Evolutionary conservation across 2,888 invertebrate species (phyloP), one percentile per base, ranked within the genome.

Genomic region (Plagodis dolabraria): DNA sequence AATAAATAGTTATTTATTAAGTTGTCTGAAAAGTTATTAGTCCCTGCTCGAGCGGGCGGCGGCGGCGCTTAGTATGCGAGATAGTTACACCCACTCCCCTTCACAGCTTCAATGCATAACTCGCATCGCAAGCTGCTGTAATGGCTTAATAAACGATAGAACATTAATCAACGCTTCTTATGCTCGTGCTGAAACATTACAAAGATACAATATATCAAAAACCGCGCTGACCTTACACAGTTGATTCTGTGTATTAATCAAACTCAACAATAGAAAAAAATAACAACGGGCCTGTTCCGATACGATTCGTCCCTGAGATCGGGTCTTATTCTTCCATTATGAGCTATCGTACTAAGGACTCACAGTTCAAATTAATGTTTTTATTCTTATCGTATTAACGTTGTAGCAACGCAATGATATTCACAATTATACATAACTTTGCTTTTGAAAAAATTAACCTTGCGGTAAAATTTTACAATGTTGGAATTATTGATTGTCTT

Each of bases 1-100:
- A 75, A 80, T 80, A 79, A 80, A 77, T 73, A 78, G 76, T 76
- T 77, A 80, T 78, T 78, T 77, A 81, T 82, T 78, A 78, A 80
- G 78, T 79, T 79, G 76, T 76, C 77, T 78, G 70, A 67, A 65
- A 81, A 80, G 71, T 80, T 76, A 75, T 74, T 71, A 72, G 55
- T 68, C 67, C 68, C 64, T 64, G 65, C 65, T 62, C 46, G 50
- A 57, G 61, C 47, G 59, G 42, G 45, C 43, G 38, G 47, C 45
- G 53, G 68, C 60, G 57, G 58, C 44, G 57, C 56, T 57, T 57
- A 57, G 59, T 62, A 62, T 59, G 54, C 58, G 53, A 62, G 55
- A 58, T 55, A 58, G 54, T 58, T 62, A 56, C 52, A 43, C 55
- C 54, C 36, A 47, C 48, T 43, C 47, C 47, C 57, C 42, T 47